These are phyloP conservation scores for Prorops nasuta DNA, from an alignment of 1,140 invertebrate species.

Conservation along the genomic window DNA sequence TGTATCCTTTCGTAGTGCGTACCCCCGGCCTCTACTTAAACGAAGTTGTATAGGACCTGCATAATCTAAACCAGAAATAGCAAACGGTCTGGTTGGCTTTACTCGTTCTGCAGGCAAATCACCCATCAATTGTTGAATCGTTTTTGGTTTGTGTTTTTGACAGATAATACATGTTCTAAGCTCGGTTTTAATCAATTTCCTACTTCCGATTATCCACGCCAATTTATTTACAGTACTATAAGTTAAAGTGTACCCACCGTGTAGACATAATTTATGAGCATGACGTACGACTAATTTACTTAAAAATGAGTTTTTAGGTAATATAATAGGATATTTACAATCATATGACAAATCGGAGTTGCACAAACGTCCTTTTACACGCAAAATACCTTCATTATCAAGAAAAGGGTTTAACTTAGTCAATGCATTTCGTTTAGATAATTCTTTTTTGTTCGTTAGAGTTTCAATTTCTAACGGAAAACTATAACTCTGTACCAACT, in stretches of 20 bases:
- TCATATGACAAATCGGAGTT: neutral
- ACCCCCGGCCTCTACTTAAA: neutral
- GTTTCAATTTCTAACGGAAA: neutral
- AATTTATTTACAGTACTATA: neutral
- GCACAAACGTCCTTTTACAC: neutral
- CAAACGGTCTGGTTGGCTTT: conserved; percentile 30
- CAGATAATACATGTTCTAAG: conserved; percentile 3
- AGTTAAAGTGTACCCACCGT: neutral
- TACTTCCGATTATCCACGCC: neutral
- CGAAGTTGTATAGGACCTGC: conserved; percentile 1
- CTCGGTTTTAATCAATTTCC: neutral
- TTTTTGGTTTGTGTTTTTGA: neutral
- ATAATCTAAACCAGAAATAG: conserved; percentile 42
- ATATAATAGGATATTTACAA: neutral
- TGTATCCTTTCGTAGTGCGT: conserved; percentile 4
- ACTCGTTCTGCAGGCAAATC: conserved; percentile 27
- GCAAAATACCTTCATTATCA: neutral
- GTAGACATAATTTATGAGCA: neutral
- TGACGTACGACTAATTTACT: neutral
- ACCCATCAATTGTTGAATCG: conserved; percentile 21
- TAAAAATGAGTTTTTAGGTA: neutral
- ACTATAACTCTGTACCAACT: neutral
- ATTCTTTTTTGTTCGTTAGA: neutral
- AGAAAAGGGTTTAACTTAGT: neutral
- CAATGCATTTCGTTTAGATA: neutral